Conservation (phyloP, 2,113 vertebrate species). For the Thamnophis sirtalis region DNA sequence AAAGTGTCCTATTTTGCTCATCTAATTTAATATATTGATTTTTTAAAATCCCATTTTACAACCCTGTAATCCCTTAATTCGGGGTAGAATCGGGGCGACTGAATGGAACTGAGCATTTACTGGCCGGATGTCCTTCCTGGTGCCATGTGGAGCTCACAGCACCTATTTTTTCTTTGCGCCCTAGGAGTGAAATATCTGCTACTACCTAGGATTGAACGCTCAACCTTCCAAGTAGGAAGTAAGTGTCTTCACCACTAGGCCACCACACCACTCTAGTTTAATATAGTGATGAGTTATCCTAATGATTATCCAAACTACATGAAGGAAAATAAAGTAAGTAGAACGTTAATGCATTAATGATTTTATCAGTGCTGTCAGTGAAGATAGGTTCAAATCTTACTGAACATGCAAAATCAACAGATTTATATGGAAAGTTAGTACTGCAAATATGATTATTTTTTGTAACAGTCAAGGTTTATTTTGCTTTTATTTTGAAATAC, state of each 20-base stretch:
- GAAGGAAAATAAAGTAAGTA: background rate
- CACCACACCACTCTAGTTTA: background rate
- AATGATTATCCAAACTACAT: background rate
- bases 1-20: background rate
- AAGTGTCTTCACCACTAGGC: background rate
- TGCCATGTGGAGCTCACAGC: background rate
- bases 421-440: conserved; percentile 52
- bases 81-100: background rate
- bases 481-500: conserved; percentile 35
- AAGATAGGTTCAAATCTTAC: conserved; percentile 51
- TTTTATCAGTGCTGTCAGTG: conserved; percentile 57
- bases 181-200: background rate
- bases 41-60: background rate
- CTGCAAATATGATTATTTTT: conserved; percentile 43
- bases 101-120: background rate
- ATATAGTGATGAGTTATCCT: background rate
- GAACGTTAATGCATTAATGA: conserved; percentile 6
- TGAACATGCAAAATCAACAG: conserved; percentile 47
- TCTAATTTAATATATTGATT: background rate
- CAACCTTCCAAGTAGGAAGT: background rate
- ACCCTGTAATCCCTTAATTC: background rate
- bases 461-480: conserved; percentile 47
- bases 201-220: background rate
- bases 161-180: background rate
- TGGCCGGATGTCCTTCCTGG: background rate